Evolutionary conservation across 2,797 vertebrate genomes (phyloP), one percentile per base, ranked within the genome.

Genomic region (Lutjanus argentimaculatus): DNA sequence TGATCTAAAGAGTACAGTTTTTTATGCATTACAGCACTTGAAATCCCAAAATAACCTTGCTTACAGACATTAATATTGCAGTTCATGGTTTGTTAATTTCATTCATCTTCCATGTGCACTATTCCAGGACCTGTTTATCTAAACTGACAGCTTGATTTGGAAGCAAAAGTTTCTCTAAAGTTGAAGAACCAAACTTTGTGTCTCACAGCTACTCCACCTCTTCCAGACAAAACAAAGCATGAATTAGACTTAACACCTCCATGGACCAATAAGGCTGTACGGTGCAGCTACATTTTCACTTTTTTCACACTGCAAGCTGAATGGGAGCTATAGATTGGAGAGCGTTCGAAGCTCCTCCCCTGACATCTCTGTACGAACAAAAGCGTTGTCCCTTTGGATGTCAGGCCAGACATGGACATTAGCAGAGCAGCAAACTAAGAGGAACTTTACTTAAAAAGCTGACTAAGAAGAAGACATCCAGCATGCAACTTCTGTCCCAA

Each of bases 271-370:
- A 21, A 51, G 58, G 48, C 21, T 30, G 40, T 4, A 17, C 0
- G 7, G 7, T 48, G 21, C 67, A 72, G 80, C 66, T 84, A 66
- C 17, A 56, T 67, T 63, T 75, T 58, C 22, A 25, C 30, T 45
- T 67, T 53, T 67, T 55, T 77, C 58, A 17, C 36, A 2, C 62
- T 56, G 40, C 8, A 69, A 55, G 9, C 42, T 51, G 66, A 80
- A 75, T 21, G 59, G 72, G 11, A 56, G 53, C 67, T 45, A 49
- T 79, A 80, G 79, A 79, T 72, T 83, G 75, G 82, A 73, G 68
- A 63, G 65, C 42, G 36, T 75, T 7, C 21, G 36, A 73, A 86
- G 91, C 93, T 90, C 93, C 94, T 92, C 94, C 93, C 91, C 80
- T 77, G 75, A 70, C 75, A 67, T 71, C 55, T 85, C 72, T 57